phyloP scores from a whole-genome alignment of 2,113 vertebrate species.

The Rattus rattus region DNA sequence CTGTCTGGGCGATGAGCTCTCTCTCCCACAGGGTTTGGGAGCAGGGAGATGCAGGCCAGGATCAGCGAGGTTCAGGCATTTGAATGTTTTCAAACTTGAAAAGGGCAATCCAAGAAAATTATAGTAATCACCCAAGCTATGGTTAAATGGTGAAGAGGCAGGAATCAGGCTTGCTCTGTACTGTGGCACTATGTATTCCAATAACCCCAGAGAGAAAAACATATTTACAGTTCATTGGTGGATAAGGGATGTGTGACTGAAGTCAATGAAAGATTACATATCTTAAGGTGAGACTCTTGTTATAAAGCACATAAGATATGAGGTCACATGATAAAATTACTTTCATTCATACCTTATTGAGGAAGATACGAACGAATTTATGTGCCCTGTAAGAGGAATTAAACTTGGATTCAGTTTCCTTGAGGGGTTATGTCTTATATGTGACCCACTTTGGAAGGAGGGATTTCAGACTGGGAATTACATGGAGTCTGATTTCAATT shows the following conservation, averaged over 20 bases:
- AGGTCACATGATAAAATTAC: neutral
- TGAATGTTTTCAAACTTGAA: neutral
- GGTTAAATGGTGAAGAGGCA: neutral
- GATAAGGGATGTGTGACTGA: neutral
- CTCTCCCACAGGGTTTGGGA: no score
- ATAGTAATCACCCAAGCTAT: neutral
- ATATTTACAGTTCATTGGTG: neutral
- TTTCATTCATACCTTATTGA: constrained; percentile 56
- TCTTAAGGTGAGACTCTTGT: neutral
- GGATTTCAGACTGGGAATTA: neutral
- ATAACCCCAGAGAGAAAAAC: neutral
- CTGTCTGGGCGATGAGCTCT: no score
- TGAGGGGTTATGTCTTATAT: neutral
- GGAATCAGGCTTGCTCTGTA: neutral
- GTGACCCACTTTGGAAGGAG: neutral
- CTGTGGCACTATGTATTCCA: neutral
- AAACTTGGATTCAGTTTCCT: neutral
- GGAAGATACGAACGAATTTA: constrained; percentile 44
- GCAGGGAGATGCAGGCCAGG: no score
- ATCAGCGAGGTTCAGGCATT: neutral
- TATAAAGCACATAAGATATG: constrained; percentile 46
- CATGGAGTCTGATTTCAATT: constrained; percentile 23
- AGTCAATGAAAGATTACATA: constrained; percentile 34
- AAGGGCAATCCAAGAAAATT: neutral
- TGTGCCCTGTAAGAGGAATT: neutral